A percentile compares a stretch with the other conserved stretches of the same genome.
Evolutionary conservation across 2,797 vertebrate species (phyloP).

Genomic region (Gadopsis bispinosus): DNA sequence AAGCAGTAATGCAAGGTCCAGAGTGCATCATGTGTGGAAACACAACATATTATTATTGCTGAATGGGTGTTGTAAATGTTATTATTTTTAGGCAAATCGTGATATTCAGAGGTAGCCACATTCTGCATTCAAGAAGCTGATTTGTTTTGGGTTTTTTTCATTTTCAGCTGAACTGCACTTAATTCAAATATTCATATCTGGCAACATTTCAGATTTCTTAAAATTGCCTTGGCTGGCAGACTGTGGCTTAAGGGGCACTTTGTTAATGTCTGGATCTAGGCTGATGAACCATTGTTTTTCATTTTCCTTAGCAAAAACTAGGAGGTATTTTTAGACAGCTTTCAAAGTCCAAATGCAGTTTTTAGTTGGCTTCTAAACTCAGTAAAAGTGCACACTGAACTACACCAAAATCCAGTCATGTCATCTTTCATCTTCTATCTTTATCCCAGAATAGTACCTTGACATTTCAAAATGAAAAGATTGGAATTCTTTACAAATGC

Average conservation of each 20-base stretch:
- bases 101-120: neutral
- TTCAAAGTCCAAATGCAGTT: neutral
- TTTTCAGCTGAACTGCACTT: neutral
- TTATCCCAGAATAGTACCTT: neutral
- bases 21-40: neutral
- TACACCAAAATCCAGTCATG: too few relatives aligned
- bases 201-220: neutral
- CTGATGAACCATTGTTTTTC: slow-evolving; percentile 2
- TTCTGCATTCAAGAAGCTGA: neutral
- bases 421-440: neutral
- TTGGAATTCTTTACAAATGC: neutral
- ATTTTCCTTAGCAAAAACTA: slow-evolving; percentile 5
- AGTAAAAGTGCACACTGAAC: too few relatives aligned
- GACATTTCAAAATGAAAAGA: neutral
- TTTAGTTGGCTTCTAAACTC: neutral
- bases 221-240: neutral
- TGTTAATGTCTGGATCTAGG: neutral
- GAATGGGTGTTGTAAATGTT: neutral
- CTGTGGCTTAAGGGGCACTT: neutral
- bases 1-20: neutral
- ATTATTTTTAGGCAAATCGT: neutral
- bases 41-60: slow-evolving; percentile 5
- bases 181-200: neutral
- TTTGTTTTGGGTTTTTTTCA: neutral
- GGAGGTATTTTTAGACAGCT: neutral